These are phyloP conservation scores for Molorchus minor DNA, from an alignment of 2,888 invertebrate genomes.

Conservation along the genomic window DNA sequence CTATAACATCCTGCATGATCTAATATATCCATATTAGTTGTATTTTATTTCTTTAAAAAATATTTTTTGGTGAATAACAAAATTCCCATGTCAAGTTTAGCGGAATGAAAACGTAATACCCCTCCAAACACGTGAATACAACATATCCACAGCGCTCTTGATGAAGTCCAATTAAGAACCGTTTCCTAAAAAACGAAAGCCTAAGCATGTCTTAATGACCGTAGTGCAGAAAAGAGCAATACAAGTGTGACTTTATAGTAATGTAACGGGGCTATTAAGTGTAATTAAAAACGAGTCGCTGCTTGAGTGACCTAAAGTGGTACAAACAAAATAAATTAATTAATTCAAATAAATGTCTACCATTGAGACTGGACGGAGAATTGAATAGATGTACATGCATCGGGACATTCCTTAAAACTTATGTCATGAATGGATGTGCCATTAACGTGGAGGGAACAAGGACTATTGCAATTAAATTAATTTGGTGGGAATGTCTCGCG, in stretches of 20 bases:
- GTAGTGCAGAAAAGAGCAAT: constrained; percentile 17
- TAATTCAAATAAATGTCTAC: constrained; percentile 25
- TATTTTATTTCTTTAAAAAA: no score
- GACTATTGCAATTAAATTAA: constrained; percentile 22
- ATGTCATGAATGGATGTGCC: constrained; percentile 28
- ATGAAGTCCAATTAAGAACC: not conserved
- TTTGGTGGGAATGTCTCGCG: constrained; percentile 29
- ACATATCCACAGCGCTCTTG: no score
- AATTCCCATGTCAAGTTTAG: no score
- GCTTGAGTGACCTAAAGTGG: constrained; percentile 38
- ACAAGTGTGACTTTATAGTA: constrained; percentile 23
- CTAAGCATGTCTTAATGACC: constrained; percentile 2
- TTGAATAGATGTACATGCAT: constrained; percentile 18
- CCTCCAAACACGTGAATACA: no score
- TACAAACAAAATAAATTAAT: constrained; percentile 44
- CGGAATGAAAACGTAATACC: no score
- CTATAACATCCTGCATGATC: no score
- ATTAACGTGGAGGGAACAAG: constrained; percentile 6
- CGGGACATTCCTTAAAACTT: constrained; percentile 26
- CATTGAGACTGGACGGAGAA: constrained; percentile 20
- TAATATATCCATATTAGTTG: no score
- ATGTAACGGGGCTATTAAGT: constrained; percentile 35
- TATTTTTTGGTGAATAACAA: no score
- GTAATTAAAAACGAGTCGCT: constrained; percentile 39
- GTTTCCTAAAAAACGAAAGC: not conserved